Evolutionary conservation across 1,140 invertebrate species (phyloP), one percentile per base, ranked within the genome.

Genomic region (Vanessa tameamea): DNA sequence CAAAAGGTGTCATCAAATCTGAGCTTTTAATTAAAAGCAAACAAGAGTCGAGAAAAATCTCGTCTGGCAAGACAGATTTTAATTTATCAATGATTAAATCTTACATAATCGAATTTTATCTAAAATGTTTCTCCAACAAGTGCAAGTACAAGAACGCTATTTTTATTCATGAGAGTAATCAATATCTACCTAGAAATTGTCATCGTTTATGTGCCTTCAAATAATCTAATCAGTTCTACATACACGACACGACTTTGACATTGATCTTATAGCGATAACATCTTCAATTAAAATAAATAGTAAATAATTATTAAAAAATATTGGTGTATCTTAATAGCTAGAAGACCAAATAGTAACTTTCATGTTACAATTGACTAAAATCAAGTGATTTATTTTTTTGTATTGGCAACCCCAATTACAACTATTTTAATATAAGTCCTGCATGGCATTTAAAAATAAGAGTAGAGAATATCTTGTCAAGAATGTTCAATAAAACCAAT

Each of bases 401-500:
- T 31, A 31, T 31, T 31, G 9, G 9, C 51, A 55, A 9, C 15
- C n/a, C 13, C 12, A 57, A 57, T 57, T 23, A 57, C 8, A 61
- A 61, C 9, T 61, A 15, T 61, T 61, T 13, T n/a, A n/a, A 57
- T n/a, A 57, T 23, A 13, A 12, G 9, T 13, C 7, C 1, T 9
- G n/a, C 9, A 12, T 23, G 7, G 53, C 20, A 12, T 37, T 8
- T 61, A 37, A 61, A 61, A 37, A 61, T 37, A 61, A 26, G 23
- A 26, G 11, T 37, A 61, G 55, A 37, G 57, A 57, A 59, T 59
- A 68, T 64, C 66, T 64, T 69, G 64, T 53, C 64, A 78, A 75
- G 73, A 80, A 80, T 80, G 76, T 74, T 74, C 72, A 77, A 77
- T 77, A 74, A 77, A 77, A 74, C 55, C 72, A 73, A 77, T 77